Base-by-base conservation (phyloP, 2,113 vertebrate species). In the Xiphophorus hellerii region DNA sequence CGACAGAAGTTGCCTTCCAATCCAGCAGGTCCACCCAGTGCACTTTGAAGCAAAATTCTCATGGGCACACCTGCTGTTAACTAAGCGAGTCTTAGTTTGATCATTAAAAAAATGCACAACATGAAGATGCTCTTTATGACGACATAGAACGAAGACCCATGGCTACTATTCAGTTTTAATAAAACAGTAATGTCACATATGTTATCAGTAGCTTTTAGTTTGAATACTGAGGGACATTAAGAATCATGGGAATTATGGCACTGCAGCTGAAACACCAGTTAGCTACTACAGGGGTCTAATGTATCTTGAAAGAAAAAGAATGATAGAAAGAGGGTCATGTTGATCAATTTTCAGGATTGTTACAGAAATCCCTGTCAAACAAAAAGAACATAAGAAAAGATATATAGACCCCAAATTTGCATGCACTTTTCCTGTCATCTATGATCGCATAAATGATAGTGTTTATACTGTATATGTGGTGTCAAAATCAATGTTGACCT, bases 401-500 rank as follows among this genome's bases (percentile, higher is more conserved):
- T 44, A 66, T 64, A 78, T 33, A 39, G 14, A 51, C 15, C 28
- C n/a, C 5, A 54, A 30, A 13, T 20, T 15, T 15, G 61, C 58
- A 20, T 74, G 17, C 9, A 71, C 74, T 82, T 80, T 67, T 27
- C 44, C 66, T 83, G 79, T 85, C 67, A 64, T 82, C 87, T 84
- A 13, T 62, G 74, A 77, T 68, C 77, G 84, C 80, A 90, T 86
- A 69, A 87, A 87, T 77, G 68, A 61, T 81, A 67, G 69, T 60
- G 83, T 86, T 79, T 89, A 90, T 91, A 84, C n/a, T n/a, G n/a
- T 91, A 89, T 86, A 90, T 39, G 35, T 37, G 17, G 83, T 80
- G 77, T 89, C 74, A 54, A 82, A 73, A 91, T 93, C 90, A 82
- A 89, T 87, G 67, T 22, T 25, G 33, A 68, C 74, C 80, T 85